These are phyloP conservation scores for Melipona quadrifasciata DNA, from an alignment of 1,140 invertebrate species.

Conservation along the genomic window DNA sequence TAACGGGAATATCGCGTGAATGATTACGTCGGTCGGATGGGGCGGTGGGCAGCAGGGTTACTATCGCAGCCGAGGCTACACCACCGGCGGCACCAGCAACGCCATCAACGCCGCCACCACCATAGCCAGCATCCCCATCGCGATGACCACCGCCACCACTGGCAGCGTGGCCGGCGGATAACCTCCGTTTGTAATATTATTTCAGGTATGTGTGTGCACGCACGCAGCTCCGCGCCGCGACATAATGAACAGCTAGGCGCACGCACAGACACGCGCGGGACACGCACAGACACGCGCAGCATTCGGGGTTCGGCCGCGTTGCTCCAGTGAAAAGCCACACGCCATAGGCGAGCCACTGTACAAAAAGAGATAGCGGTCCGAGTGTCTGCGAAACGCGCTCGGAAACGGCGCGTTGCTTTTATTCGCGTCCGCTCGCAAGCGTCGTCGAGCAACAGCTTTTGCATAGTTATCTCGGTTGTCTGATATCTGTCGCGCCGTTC, in stretches of 20 bases:
- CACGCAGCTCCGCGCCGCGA: slow-evolving; percentile 30
- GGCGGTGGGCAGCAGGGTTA: slow-evolving; percentile 15
- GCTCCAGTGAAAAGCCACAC: no score
- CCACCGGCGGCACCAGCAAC: slow-evolving; percentile 36
- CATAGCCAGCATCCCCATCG: slow-evolving; percentile 39
- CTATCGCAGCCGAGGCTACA: slow-evolving; percentile 31
- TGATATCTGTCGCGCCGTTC: slow-evolving; percentile 51
- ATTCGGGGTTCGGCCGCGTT: no score
- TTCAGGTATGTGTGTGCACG: slow-evolving; percentile 48
- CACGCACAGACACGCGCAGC: neutral
- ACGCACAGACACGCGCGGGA: neutral
- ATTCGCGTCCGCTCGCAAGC: slow-evolving; percentile 41
- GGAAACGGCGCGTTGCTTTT: slow-evolving; percentile 52
- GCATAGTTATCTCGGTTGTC: slow-evolving; percentile 47
- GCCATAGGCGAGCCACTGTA: slow-evolving; percentile 27
- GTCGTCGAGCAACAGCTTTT: neutral
- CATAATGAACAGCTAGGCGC: slow-evolving; percentile 23
- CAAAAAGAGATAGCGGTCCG: slow-evolving; percentile 62
- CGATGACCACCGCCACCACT: slow-evolving; percentile 31
- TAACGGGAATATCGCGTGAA: slow-evolving; percentile 68
- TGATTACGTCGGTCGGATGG: slow-evolving; percentile 52
- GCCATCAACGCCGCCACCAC: slow-evolving; percentile 46
- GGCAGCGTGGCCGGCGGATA: slow-evolving; percentile 52
- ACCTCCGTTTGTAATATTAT: slow-evolving; percentile 67
- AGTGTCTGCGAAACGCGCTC: slow-evolving; percentile 61